A percentile compares a stretch with the other conserved stretches of the same genome.
Conservation (phyloP, 2,113 vertebrate genomes). For the Pelvicachromis taeniatus region DNA sequence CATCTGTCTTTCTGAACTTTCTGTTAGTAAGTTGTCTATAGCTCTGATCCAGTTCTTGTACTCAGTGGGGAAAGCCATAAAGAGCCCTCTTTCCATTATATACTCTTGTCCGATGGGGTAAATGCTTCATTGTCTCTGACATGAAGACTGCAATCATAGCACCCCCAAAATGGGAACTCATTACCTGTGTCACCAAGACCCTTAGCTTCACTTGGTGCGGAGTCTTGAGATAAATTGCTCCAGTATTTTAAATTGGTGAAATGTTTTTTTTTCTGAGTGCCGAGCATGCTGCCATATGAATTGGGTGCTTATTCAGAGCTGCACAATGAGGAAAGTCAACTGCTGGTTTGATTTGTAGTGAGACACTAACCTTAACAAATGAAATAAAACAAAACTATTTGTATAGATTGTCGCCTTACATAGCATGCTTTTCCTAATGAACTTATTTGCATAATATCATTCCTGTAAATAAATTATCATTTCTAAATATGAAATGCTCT, state of each 20-base stretch:
- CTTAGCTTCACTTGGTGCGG: neutral
- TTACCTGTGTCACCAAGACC: constrained; percentile 66
- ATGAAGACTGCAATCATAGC: constrained; percentile 35
- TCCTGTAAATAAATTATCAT: neutral
- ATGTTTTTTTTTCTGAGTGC: neutral
- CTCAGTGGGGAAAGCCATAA: neutral
- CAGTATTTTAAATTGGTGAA: neutral
- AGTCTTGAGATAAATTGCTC: neutral
- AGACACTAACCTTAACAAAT: neutral
- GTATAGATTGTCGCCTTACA: neutral
- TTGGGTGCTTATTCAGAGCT: neutral
- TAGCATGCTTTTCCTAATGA: neutral
- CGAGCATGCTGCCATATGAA: neutral
- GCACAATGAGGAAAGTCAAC: neutral
- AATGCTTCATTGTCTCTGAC: constrained; percentile 41
- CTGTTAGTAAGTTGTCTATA: neutral
- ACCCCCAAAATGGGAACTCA: constrained; percentile 42
- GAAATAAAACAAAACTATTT: neutral
- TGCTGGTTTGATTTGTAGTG: neutral
- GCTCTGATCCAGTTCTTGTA: neutral
- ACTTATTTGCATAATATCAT: neutral
- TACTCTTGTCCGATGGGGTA: constrained; percentile 41
- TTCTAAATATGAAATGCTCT: neutral
- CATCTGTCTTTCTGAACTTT: neutral
- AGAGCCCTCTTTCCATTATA: neutral